Conservation (phyloP, 2,888 invertebrate genomes). For the Pseudoips prasinana region DNA sequence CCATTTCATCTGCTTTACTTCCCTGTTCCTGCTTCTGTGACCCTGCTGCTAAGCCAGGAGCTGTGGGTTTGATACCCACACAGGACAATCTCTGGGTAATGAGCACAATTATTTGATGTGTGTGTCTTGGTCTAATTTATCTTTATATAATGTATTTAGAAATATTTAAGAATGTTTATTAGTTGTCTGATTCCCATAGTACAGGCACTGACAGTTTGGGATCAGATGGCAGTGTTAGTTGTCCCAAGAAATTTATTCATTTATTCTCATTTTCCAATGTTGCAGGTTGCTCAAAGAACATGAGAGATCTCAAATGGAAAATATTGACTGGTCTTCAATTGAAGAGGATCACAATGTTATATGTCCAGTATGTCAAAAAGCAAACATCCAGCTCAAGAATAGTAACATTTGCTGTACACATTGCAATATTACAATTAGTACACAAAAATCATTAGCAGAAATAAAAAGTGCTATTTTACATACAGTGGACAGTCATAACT, state of each 20-base stretch:
- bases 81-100: too few relatives aligned
- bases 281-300: conserved; percentile 65
- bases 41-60: too few relatives aligned
- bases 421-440: conserved; percentile 59
- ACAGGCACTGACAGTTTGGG: neutral
- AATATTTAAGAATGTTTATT: too few relatives aligned
- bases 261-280: too few relatives aligned
- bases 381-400: conserved; percentile 45
- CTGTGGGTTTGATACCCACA: too few relatives aligned
- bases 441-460: conserved; percentile 45
- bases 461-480: conserved; percentile 49
- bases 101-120: too few relatives aligned
- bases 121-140: too few relatives aligned
- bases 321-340: conserved; percentile 63
- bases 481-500: conserved; percentile 54
- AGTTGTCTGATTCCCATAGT: neutral
- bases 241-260: neutral
- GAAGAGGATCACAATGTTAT: conserved; percentile 65
- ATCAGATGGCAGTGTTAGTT: neutral
- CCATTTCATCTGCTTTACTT: too few relatives aligned
- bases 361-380: conserved; percentile 78
- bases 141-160: too few relatives aligned
- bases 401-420: conserved; percentile 45
- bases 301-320: conserved; percentile 61
- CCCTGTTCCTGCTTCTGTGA: too few relatives aligned